These are phyloP conservation scores for Apodemia duryi DNA, from an alignment of 2,888 invertebrate genomes.

Conservation along the genomic window DNA sequence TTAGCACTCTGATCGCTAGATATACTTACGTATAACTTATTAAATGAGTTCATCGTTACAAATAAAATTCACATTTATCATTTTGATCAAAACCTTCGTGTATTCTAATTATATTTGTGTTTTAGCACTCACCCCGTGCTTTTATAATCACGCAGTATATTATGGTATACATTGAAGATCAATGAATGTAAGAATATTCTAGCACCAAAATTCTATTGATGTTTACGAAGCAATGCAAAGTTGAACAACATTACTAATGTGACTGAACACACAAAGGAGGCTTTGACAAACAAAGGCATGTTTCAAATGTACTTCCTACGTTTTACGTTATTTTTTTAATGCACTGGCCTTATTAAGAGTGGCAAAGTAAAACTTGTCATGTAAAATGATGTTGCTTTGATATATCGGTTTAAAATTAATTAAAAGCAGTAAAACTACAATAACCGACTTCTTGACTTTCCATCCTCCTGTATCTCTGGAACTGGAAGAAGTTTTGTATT, in stretches of 20 bases:
- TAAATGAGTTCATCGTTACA: too few species aligned
- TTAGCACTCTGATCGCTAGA: too few species aligned
- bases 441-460: too few species aligned
- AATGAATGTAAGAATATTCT: neutral
- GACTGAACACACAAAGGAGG: conserved; percentile 35
- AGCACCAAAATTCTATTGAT: conserved; percentile 24
- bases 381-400: neutral
- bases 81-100: too few species aligned
- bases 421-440: too few species aligned
- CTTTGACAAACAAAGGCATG: conserved; percentile 42
- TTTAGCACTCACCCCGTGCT: too few species aligned
- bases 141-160: too few species aligned
- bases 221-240: conserved; percentile 26
- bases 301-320: conserved; percentile 34
- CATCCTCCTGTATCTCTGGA: too few species aligned
- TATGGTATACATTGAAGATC: neutral
- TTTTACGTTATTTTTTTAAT: conserved; percentile 28
- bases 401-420: neutral
- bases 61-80: too few species aligned
- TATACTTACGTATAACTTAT: too few species aligned
- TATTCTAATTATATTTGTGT: too few species aligned
- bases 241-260: conserved; percentile 30
- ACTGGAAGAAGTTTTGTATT: too few species aligned
- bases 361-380: neutral
- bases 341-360: neutral